phyloP scores from a whole-genome alignment of 2,797 vertebrate genomes.

The Notolepis coatsorum region DNA sequence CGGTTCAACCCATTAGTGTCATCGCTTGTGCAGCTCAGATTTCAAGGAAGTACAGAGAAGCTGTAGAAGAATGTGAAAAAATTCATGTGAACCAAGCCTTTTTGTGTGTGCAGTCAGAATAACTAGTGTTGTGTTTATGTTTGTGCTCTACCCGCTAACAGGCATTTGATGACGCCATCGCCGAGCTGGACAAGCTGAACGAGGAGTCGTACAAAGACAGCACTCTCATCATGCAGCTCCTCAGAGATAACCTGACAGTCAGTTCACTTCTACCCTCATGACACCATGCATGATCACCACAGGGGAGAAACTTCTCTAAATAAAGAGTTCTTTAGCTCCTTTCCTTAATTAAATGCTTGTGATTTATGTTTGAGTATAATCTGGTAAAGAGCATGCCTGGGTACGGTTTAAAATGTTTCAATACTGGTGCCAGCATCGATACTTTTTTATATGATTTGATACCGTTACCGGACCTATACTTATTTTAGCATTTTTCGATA shows the following conservation, averaged over 20 bases:
- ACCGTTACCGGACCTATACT: background rate
- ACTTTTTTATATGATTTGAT: background rate
- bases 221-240: conserved; percentile 99
- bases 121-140: background rate
- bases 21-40: no score
- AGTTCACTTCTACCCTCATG: conserved; percentile 67
- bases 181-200: conserved; percentile 92
- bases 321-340: no score
- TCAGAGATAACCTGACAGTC: conserved; percentile 99
- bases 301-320: background rate
- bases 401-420: no score
- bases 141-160: conserved; percentile 48
- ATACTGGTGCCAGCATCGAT: no score
- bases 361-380: no score
- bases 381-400: no score
- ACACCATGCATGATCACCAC: background rate
- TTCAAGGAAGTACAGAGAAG: no score
- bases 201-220: conserved; percentile 99
- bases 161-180: conserved; percentile 96
- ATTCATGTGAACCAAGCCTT: no score
- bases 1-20: no score
- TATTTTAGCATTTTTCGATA: background rate
- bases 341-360: no score
- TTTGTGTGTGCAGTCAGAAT: background rate
- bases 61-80: no score